phyloP scores from a whole-genome alignment of 2,888 invertebrate species.

The Pachymerium ferrugineum region DNA sequence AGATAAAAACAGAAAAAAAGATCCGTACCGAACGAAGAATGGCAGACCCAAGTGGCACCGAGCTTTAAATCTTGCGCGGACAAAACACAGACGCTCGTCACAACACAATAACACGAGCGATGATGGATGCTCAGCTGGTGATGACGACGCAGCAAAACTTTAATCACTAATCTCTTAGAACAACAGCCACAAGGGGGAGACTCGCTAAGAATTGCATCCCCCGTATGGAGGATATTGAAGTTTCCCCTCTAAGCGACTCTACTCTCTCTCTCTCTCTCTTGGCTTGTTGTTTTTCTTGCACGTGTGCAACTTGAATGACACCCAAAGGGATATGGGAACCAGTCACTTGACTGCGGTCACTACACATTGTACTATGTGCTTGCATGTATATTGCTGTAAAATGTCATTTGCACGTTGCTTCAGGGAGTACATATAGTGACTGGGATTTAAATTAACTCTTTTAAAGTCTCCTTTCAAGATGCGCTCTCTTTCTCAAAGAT shows the following conservation, averaged over 20 bases:
- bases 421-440: background rate
- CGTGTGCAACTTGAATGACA: background rate
- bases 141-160: background rate
- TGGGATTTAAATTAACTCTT: no score
- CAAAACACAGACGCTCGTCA: background rate
- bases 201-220: background rate
- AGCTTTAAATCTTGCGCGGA: background rate
- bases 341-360: background rate
- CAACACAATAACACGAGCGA: slow-evolving; percentile 9
- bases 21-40: no score
- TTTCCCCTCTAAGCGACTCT: background rate
- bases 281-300: background rate
- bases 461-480: no score
- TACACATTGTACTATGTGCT: no score
- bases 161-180: background rate
- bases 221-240: background rate
- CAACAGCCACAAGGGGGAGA: background rate
- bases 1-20: background rate
- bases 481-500: no score
- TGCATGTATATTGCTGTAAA: background rate
- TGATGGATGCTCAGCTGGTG: slow-evolving; percentile 10
- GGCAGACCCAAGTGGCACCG: background rate
- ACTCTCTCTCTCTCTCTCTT: background rate
- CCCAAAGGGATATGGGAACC: background rate
- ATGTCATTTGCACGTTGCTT: background rate